Conservation (phyloP, 2,888 invertebrate species). For the Drosophila falleni region DNA sequence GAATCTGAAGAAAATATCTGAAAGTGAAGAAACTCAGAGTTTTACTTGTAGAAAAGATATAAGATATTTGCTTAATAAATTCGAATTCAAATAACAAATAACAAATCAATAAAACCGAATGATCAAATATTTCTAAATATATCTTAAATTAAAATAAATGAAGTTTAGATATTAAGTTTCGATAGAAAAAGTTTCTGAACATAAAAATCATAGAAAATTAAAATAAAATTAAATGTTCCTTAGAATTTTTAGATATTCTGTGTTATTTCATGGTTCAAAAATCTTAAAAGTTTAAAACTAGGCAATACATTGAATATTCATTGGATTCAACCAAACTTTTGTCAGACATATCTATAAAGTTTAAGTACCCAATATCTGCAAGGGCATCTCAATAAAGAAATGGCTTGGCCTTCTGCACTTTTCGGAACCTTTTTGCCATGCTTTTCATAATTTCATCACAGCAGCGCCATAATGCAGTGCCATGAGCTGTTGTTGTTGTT, state of each 20-base stretch:
- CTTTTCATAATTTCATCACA: slow-evolving; percentile 79
- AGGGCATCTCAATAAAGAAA: slow-evolving; percentile 58
- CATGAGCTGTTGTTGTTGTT: slow-evolving; percentile 51
- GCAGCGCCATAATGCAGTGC: slow-evolving; percentile 77
- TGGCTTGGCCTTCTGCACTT: slow-evolving; percentile 62
- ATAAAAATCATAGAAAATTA: neutral
- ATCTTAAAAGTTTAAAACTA: no score
- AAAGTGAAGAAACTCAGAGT: neutral
- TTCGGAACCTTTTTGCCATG: slow-evolving; percentile 51
- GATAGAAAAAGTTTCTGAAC: neutral
- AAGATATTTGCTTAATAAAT: neutral
- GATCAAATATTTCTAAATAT: no score
- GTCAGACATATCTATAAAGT: slow-evolving; percentile 1
- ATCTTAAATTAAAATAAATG: neutral
- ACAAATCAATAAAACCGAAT: neutral
- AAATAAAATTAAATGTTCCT: neutral
- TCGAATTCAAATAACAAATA: neutral
- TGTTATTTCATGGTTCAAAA: neutral
- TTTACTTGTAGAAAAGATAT: neutral
- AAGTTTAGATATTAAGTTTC: no score
- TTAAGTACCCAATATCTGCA: neutral
- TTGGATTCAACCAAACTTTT: neutral
- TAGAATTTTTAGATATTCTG: neutral
- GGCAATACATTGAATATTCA: neutral
- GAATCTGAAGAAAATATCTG: neutral